Evolutionary conservation across 1,140 invertebrate species (phyloP).

Genomic region (Cherax quadricarinatus): DNA sequence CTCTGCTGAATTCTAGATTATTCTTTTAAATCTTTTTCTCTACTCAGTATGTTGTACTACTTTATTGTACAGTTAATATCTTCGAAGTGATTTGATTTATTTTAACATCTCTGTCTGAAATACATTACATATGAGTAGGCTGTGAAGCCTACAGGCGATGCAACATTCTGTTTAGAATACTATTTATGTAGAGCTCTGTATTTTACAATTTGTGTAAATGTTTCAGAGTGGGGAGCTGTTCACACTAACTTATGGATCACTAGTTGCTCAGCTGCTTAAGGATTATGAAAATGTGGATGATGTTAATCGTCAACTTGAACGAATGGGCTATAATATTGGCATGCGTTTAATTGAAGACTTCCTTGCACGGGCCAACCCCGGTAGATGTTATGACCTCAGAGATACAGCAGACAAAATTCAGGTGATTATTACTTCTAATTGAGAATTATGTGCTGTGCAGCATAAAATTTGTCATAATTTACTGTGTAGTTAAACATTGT

Average conservation of each 20-base stretch:
- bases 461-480: too few relatives aligned
- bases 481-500: too few relatives aligned
- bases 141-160: background rate
- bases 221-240: conserved; percentile 97
- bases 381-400: conserved; percentile 94
- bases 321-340: conserved; percentile 99
- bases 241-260: conserved; percentile 97
- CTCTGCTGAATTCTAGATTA: too few relatives aligned
- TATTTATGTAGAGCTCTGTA: background rate
- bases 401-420: conserved; percentile 99
- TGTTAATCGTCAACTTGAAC: conserved; percentile 94
- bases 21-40: too few relatives aligned
- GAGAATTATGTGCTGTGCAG: too few relatives aligned
- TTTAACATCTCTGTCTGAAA: background rate
- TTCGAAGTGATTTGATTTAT: background rate
- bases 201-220: conserved; percentile 70
- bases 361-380: conserved; percentile 92
- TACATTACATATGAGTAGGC: background rate
- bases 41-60: too few relatives aligned
- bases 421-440: conserved; percentile 75
- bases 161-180: background rate
- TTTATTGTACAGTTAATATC: background rate
- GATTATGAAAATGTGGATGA: conserved; percentile 99
- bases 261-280: conserved; percentile 97
- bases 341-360: conserved; percentile 98